Evolutionary conservation across 1,140 invertebrate genomes (phyloP), one percentile per base, ranked within the genome.

Genomic region (Pseudomyrmex cubaensis): DNA sequence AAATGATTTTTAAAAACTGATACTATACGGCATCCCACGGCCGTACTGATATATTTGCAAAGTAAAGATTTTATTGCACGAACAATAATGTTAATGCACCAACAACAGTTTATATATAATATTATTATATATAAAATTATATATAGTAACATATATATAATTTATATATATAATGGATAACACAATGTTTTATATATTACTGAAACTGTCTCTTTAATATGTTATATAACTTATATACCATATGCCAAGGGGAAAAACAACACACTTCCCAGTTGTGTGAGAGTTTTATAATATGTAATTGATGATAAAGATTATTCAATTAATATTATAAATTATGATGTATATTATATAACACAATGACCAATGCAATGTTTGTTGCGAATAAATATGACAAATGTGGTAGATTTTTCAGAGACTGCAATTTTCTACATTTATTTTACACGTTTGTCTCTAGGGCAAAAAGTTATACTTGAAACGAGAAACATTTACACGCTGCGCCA

Each of bases 41-140:
- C 5, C 35, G 35, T 35, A 35, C 35, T 35, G 5, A 76, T 85
- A 90, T 85, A 90, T 83, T 91, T 83, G 35, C 74, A 76, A 69
- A 35, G 3, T 89, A 85, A 90, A 90, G 90, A 88, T 84, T 73
- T 83, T 87, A 91, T 84, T 87, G 87, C 88, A 86, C 70, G 75
- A 66, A 84, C 61, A 63, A 50, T 67, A 63, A 59, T 78, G 22
- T 77, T 48, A 22, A 61, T 62, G 35, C 35, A 7, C 4, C 35
- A 35, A 35, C 5, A 7, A 35, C 35, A 35, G 35, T 4, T 35
- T 35, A 35, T 35, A 35, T 35, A 35, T 35, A 35, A 35, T 35
- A 7, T 35, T 35, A 35, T 35, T 35, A 35, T 35, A 35, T 35
- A 35, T 35, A 35, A 35, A 35, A 35, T 35, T 35, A 35, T 35